These are phyloP conservation scores for Heliconius sara DNA, from an alignment of 2,888 invertebrate species.

Conservation along the genomic window DNA sequence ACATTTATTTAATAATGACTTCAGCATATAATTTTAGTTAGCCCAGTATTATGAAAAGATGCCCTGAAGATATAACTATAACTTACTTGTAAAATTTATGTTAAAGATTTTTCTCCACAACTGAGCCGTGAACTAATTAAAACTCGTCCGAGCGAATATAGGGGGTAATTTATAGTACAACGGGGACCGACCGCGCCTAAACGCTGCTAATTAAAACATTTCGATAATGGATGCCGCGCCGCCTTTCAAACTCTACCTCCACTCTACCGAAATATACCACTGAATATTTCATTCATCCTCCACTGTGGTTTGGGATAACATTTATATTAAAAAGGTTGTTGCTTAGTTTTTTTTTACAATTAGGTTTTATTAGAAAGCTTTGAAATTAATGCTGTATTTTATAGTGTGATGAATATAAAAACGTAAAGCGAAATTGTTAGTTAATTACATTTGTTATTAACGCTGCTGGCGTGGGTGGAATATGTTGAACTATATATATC, in stretches of 20 bases:
- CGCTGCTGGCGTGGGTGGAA: neutral
- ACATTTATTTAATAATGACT: neutral
- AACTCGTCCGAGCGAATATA: conserved; percentile 49
- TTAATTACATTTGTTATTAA: neutral
- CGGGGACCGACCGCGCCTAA: conserved; percentile 57
- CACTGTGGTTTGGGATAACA: conserved; percentile 27
- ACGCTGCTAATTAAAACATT: conserved; percentile 69
- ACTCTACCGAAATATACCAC: conserved; percentile 42
- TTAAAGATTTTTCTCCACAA: conserved; percentile 42
- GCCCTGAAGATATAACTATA: neutral
- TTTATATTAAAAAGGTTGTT: conserved; percentile 22
- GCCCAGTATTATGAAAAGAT: no score
- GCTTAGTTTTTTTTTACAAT: neutral
- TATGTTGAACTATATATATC: no score
- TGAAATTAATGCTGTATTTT: conserved; percentile 5
- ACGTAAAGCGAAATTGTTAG: neutral
- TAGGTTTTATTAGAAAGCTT: conserved; percentile 1
- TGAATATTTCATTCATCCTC: conserved; percentile 38
- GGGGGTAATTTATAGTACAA: conserved; percentile 64
- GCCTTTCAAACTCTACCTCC: conserved; percentile 45
- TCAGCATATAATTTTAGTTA: neutral
- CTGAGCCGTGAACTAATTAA: conserved; percentile 53
- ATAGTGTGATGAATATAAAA: neutral
- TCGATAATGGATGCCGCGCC: conserved; percentile 58
- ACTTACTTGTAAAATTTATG: conserved; percentile 19